These are phyloP conservation scores for Allygus modestus DNA, from an alignment of 2,888 invertebrate genomes.

Conservation along the genomic window DNA sequence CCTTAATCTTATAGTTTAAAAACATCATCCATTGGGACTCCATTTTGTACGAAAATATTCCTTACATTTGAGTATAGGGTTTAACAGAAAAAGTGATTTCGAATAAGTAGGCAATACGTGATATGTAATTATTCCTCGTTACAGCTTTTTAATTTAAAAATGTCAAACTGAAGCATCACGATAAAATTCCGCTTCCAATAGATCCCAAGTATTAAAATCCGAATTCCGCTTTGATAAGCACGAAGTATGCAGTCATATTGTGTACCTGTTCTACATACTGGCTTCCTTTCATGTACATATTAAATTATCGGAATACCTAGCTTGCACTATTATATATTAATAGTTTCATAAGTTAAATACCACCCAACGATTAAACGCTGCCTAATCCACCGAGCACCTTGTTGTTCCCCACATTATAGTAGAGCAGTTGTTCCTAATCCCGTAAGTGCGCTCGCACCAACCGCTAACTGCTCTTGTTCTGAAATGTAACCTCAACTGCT, in stretches of 20 bases:
- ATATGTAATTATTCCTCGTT: too few species aligned
- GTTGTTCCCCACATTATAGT: neutral
- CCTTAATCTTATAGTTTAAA: too few species aligned
- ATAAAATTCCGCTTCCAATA: too few species aligned
- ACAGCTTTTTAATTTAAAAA: too few species aligned
- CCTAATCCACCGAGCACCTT: conserved; percentile 1
- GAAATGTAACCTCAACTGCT: neutral
- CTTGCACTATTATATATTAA: too few species aligned
- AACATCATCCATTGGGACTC: too few species aligned
- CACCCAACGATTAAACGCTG: neutral
- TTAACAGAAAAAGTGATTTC: too few species aligned
- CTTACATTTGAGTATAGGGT: too few species aligned
- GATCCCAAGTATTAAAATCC: too few species aligned
- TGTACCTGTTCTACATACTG: neutral
- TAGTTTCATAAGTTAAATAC: conserved; percentile 21
- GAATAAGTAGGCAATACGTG: too few species aligned
- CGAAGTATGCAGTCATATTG: neutral
- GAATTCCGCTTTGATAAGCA: neutral
- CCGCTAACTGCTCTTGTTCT: conserved; percentile 22
- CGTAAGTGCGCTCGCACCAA: neutral
- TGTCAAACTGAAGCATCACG: too few species aligned
- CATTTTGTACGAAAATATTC: too few species aligned
- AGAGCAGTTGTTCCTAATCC: conserved; percentile 9
- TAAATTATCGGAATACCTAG: conserved; percentile 14
- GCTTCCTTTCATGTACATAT: neutral